A percentile compares a stretch with the other conserved stretches of the same genome.
phyloP scores from a whole-genome alignment of 2,113 vertebrate species.

The Mixornis gularis region DNA sequence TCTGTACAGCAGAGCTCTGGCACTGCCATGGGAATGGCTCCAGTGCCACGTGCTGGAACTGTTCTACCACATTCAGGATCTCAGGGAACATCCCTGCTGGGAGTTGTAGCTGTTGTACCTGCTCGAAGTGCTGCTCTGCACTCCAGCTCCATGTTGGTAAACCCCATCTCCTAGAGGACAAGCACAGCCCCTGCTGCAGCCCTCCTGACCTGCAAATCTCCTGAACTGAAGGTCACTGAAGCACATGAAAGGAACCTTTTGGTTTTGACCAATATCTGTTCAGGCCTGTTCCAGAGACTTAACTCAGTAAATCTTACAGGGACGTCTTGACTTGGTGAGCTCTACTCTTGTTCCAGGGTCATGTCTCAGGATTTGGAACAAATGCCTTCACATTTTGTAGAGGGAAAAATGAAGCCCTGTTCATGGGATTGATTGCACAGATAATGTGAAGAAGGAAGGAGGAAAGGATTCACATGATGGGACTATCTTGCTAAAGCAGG shows the following conservation, averaged over 20 bases:
- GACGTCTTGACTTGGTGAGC: fast-evolving
- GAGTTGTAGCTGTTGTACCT: not conserved
- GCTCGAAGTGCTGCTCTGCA: not conserved
- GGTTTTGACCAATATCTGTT: not conserved
- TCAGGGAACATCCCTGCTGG: not conserved
- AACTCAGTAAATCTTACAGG: not conserved
- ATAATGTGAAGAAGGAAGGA: not conserved
- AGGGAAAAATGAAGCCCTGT: not conserved
- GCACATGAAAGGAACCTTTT: not conserved
- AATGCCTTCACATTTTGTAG: not conserved
- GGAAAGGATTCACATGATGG: not conserved
- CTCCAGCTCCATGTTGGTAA: fast-evolving
- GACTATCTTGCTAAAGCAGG: not conserved
- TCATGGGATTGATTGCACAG: not conserved
- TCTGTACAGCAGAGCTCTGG: not conserved
- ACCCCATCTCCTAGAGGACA: fast-evolving
- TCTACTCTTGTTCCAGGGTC: not conserved
- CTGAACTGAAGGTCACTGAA: fast-evolving
- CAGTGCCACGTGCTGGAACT: fast-evolving
- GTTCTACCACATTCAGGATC: fast-evolving
- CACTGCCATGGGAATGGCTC: not conserved
- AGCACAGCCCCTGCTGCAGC: not conserved
- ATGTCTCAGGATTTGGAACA: not conserved
- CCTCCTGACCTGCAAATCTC: not conserved
- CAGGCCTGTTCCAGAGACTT: not conserved